Evolutionary conservation across 1,140 invertebrate genomes (phyloP), one percentile per base, ranked within the genome.

Genomic region (Magallana ariakensis): DNA sequence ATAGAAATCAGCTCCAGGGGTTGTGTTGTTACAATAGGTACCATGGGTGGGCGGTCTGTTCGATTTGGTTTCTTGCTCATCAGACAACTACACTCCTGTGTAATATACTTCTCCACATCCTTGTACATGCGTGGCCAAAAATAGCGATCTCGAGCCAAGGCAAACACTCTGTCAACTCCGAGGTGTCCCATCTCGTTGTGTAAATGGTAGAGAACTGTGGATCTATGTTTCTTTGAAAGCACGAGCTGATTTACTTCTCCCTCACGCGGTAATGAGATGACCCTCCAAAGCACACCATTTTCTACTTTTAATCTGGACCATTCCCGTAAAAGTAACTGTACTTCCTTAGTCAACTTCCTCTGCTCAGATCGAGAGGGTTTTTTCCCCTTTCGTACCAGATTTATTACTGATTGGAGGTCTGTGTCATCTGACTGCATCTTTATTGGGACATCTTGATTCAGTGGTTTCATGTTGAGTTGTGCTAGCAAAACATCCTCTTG

Each of bases 101-200:
- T 33, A 1, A 86, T 55, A 55, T 33, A 88, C 13, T 85, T 57
- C n/a, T n/a, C n/a, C n/a, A 88, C 55, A 53, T 88, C 85, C 80
- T 33, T 57, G n/a, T n/a, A n/a, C 85, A 87, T 88, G 5, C 26
- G 54, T n/a, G 84, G 84, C 87, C 87, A 88, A 80, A 66, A 83
- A 53, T 57, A 88, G 56, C 84, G 84, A 57, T 85, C 57, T 56
- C 55, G 54, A 53, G 81, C 66, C 55, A 87, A 62, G 15, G 81
- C 9, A 60, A 89, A 46, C 22, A 87, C 83, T 75, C 70, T 86
- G 58, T 89, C 88, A 60, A 80, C 54, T 56, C 88, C 88, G 6
- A 86, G 70, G 33, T 89, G 88, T 15, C 88, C 88, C 80, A 87
- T 83, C n/a, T 84, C 82, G 15, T 58, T 60, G 85, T 88, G 84